phyloP scores from a whole-genome alignment of 2,888 invertebrate species.

The Cryptophagus acutangulus region DNA sequence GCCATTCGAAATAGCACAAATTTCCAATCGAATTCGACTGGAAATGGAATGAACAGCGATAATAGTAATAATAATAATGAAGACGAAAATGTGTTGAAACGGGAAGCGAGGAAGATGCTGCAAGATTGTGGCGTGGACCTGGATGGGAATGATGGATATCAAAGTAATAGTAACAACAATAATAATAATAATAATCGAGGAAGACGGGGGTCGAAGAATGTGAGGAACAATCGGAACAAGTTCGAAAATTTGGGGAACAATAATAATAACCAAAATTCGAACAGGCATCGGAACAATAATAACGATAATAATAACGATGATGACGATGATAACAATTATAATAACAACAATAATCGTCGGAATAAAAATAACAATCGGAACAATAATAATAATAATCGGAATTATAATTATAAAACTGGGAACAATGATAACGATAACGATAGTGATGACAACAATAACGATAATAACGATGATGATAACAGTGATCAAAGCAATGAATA shows the following conservation, averaged over 20 bases:
- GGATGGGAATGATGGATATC: slow-evolving; percentile 11
- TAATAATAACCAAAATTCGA: not conserved
- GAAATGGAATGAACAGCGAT: slow-evolving; percentile 11
- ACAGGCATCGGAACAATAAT: slow-evolving; percentile 10
- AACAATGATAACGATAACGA: slow-evolving; percentile 13
- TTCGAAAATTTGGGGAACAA: slow-evolving; percentile 4
- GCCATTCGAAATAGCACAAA: not conserved
- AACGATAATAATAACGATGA: slow-evolving; percentile 13
- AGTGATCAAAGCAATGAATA: slow-evolving; percentile 6
- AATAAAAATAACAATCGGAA: slow-evolving; percentile 10
- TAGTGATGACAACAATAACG: slow-evolving; percentile 13
- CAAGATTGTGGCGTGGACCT: slow-evolving; percentile 35
- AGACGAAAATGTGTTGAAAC: slow-evolving; percentile 27
- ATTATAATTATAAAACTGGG: not conserved
- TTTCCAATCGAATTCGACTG: slow-evolving; percentile 12
- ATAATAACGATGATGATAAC: slow-evolving; percentile 8
- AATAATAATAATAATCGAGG: slow-evolving; percentile 10
- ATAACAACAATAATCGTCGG: slow-evolving; percentile 6
- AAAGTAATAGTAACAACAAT: slow-evolving; percentile 2
- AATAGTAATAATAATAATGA: slow-evolving; percentile 14
- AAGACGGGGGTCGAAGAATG: too few species aligned
- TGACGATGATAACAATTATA: slow-evolving; percentile 13
- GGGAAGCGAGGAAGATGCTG: slow-evolving; percentile 33
- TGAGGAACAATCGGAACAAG: too few species aligned
- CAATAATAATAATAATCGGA: slow-evolving; percentile 4